Evolutionary conservation across 2,888 invertebrate genomes (phyloP), one percentile per base, ranked within the genome.

Genomic region (Crioceris asparagi): DNA sequence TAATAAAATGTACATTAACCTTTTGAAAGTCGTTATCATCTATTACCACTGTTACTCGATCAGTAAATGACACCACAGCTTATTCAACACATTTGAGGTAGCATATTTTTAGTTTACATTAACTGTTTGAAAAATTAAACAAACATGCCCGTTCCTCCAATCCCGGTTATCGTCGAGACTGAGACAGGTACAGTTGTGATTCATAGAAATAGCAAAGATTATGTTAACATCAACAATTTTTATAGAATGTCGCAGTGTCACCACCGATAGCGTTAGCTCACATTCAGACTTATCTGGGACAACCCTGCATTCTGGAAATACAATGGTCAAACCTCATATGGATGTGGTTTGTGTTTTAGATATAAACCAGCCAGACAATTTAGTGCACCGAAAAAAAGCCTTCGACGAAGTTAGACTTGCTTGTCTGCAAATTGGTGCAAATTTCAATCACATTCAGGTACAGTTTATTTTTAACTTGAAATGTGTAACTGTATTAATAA

Each of bases 311-410:
- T 47, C 43, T 46, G 54, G 50, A 34, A 51, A 49, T 40, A 56
- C 52, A 10, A 55, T 60, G 41, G 65, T 63, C 18, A 64, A 78
- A 48, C 77, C 80, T 16, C 74, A 76, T 50, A 88, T 90, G 84
- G 88, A 91, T 62, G 84, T 92, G 44, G 90, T 82, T 35, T 87
- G 87, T 67, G 83, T 91, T 46, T 71, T 91, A 51, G 90, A 91
- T 67, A 64, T 83, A 41, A 67, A 59, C 52, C 79, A 84, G 59
- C 69, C 75, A 15, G 78, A 79, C 49, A 76, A 83, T 62, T 39
- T 84, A 48, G 66, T 71, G 35, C 83, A 87, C 49, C 74, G 92
- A 35, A 82, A 79, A 64, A 75, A 76, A 60, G 90, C 90, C 10
- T 68, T 84, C 41, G 88, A 91, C 50, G 91, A 91, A 69, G 78